These are phyloP conservation scores for Chaetodon trifascialis DNA, from an alignment of 2,113 vertebrate species.

Conservation along the genomic window DNA sequence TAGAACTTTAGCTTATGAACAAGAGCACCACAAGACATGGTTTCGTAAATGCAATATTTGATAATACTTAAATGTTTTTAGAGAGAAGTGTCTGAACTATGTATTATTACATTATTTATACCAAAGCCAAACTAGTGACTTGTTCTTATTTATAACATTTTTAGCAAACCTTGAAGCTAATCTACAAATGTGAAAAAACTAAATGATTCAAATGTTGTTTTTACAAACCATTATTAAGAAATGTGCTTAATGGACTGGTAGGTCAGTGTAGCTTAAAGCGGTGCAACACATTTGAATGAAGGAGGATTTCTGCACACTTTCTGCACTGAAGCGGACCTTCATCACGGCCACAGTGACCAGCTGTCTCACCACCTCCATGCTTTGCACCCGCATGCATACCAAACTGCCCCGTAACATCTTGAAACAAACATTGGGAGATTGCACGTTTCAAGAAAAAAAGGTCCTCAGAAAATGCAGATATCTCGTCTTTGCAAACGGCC, in stretches of 20 bases:
- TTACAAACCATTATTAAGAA: no score
- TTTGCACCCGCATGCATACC: constrained; percentile 33
- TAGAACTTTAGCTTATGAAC: constrained; percentile 49
- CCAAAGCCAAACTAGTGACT: constrained; percentile 71
- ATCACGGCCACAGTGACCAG: constrained; percentile 22
- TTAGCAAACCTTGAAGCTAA: constrained; percentile 65
- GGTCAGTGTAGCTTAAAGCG: constrained; percentile 39
- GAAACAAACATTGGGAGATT: constrained; percentile 36
- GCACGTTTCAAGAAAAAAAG: not conserved
- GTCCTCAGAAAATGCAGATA: constrained; percentile 4
- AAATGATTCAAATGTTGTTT: constrained; percentile 72
- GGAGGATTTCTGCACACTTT: constrained; percentile 18
- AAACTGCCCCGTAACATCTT: constrained; percentile 13
- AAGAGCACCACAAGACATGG: constrained; percentile 54
- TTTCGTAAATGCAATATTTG: constrained; percentile 77
- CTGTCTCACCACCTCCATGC: constrained; percentile 31
- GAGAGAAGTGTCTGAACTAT: constrained; percentile 67
- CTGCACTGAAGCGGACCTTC: constrained; percentile 26
- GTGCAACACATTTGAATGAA: constrained; percentile 36
- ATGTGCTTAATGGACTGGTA: constrained; percentile 43
- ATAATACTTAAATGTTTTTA: constrained; percentile 76
- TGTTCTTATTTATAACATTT: constrained; percentile 73
- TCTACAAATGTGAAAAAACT: constrained; percentile 69
- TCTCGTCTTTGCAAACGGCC: constrained; percentile 2
- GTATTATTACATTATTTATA: constrained; percentile 76